Evolutionary conservation across 1,140 invertebrate species (phyloP).

Genomic region (Penaeus japonicus): DNA sequence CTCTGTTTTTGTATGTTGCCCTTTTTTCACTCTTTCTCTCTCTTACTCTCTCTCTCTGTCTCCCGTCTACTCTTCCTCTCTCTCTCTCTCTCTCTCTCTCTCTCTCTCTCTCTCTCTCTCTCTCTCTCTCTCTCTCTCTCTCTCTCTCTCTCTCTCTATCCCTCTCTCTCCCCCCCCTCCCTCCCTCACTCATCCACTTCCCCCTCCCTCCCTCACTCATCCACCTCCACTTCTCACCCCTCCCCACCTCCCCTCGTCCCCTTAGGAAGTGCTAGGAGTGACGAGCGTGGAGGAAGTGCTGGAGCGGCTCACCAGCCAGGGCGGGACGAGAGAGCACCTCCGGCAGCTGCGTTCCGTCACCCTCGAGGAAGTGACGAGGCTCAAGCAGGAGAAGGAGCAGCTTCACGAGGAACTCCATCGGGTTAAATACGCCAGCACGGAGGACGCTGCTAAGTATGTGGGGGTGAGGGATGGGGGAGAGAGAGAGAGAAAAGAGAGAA

Average conservation of each 20-base stretch:
- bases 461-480: background rate
- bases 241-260: background rate
- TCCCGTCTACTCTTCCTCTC: no score
- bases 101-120: no score
- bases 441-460: conserved; percentile 47
- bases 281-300: conserved; percentile 52
- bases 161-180: no score
- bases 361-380: conserved; percentile 45
- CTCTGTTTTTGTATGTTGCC: no score
- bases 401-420: conserved; percentile 46
- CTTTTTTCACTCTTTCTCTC: no score
- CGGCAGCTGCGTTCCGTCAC: conserved; percentile 53
- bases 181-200: no score
- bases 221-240: background rate
- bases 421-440: conserved; percentile 52
- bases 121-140: no score
- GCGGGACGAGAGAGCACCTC: conserved; percentile 42
- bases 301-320: conserved; percentile 47
- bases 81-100: no score
- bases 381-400: conserved; percentile 51
- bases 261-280: conserved; percentile 49
- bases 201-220: background rate
- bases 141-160: no score
- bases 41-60: no score
- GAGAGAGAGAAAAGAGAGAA: background rate